Conservation (phyloP, 2,888 invertebrate genomes). For the Hyposoter dolosus region DNA sequence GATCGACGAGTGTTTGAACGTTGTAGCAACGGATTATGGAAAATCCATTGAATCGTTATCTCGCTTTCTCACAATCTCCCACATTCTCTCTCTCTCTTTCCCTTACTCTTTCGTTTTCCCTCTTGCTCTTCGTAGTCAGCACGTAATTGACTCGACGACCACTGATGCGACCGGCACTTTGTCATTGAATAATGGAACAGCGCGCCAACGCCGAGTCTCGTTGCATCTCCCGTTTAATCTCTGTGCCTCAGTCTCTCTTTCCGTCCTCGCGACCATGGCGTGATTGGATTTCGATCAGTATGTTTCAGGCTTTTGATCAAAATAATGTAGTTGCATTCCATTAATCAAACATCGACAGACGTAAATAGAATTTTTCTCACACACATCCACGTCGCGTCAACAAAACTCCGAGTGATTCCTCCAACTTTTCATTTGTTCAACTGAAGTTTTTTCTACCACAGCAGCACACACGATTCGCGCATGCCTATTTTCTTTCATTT, state of each 20-base stretch:
- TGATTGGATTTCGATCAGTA: conserved; percentile 51
- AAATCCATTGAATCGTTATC: conserved; percentile 45
- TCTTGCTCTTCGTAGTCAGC: conserved; percentile 17
- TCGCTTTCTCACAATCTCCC: conserved; percentile 15
- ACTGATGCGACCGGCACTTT: conserved; percentile 58
- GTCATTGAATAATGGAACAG: conserved; percentile 66
- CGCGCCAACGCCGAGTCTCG: conserved; percentile 34
- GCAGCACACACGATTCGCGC: background rate
- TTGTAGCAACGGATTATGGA: conserved; percentile 37
- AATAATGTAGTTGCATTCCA: conserved; percentile 54
- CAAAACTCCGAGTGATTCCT: background rate
- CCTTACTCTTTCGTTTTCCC: background rate
- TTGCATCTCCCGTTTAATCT: conserved; percentile 44
- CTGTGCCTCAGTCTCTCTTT: conserved; percentile 15
- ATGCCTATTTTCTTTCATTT: background rate
- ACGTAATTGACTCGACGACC: conserved; percentile 62
- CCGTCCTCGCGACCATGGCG: conserved; percentile 18
- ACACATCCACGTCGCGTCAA: background rate
- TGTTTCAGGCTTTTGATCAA: conserved; percentile 34
- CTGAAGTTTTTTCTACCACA: background rate
- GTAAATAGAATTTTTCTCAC: conserved; percentile 12
- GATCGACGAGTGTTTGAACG: conserved; percentile 49
- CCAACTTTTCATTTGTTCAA: background rate
- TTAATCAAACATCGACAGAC: conserved; percentile 34
- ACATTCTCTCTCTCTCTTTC: conserved; percentile 7